Percentiles rank a stretch among this genome's conserved stretches.
phyloP scores from a whole-genome alignment of 2,888 invertebrate genomes.

The Dioctria rufipes region DNA sequence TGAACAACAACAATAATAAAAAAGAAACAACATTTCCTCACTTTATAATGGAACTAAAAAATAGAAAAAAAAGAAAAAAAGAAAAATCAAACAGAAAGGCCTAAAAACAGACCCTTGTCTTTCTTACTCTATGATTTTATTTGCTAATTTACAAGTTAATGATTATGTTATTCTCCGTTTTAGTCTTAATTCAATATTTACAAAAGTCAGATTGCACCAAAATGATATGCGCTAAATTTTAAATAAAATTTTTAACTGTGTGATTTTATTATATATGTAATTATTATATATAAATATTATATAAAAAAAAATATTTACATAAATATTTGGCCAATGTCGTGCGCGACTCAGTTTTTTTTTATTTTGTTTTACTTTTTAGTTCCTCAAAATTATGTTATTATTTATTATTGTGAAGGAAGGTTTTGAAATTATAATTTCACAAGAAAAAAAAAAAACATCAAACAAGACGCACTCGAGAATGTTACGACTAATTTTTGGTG shows the following conservation, averaged over 20 bases:
- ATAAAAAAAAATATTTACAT: neutral
- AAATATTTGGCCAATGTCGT: slow-evolving; percentile 30
- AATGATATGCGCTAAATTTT: slow-evolving; percentile 56
- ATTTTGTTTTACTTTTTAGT: neutral
- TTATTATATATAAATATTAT: slow-evolving; percentile 10
- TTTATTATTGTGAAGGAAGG: too few species aligned
- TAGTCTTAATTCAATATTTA: slow-evolving; percentile 39
- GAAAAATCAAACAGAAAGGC: neutral
- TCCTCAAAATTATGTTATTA: neutral
- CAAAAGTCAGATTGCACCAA: slow-evolving; percentile 56
- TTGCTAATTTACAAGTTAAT: slow-evolving; percentile 39
- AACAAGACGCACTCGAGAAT: too few species aligned
- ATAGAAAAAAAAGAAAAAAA: too few species aligned
- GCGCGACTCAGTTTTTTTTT: slow-evolving; percentile 17
- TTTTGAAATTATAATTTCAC: too few species aligned
- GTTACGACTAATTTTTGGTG: too few species aligned
- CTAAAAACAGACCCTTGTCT: slow-evolving; percentile 28
- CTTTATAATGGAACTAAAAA: slow-evolving; percentile 26
- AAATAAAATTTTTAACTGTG: slow-evolving; percentile 7
- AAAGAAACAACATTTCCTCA: neutral
- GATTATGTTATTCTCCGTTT: slow-evolving; percentile 34
- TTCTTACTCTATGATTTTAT: slow-evolving; percentile 7
- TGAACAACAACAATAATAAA: too few species aligned
- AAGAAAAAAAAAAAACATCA: too few species aligned
- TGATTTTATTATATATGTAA: slow-evolving; percentile 20